These are phyloP conservation scores for Leucoma salicis DNA, from an alignment of 2,888 invertebrate genomes.

Conservation along the genomic window DNA sequence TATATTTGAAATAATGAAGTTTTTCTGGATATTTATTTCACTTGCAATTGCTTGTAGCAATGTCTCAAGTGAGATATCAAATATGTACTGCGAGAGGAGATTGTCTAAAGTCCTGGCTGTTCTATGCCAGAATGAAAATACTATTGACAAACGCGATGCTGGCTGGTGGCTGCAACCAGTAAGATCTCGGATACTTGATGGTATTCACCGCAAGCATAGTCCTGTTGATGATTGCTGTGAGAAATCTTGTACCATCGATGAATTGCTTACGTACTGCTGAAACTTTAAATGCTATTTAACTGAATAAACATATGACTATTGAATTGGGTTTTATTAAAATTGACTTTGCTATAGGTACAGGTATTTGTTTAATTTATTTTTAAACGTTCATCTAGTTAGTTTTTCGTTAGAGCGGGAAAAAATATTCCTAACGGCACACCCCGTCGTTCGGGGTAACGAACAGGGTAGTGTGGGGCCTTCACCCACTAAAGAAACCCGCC, in stretches of 20 bases:
- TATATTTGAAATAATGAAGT: background rate
- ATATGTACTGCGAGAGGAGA: slow-evolving; percentile 21
- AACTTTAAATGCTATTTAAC: no score
- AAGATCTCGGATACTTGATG: slow-evolving; percentile 9
- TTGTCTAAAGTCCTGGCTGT: slow-evolving; percentile 14
- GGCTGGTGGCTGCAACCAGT: slow-evolving; percentile 17
- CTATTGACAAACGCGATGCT: slow-evolving; percentile 13
- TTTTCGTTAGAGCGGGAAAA: no score
- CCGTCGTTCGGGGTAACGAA: no score
- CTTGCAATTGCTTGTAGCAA: background rate
- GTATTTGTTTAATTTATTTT: no score
- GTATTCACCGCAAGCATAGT: slow-evolving; percentile 23
- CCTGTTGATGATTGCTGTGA: slow-evolving; percentile 26
- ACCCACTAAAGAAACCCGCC: no score
- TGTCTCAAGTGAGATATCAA: slow-evolving; percentile 1
- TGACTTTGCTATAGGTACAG: no score
- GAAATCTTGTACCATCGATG: slow-evolving; percentile 3
- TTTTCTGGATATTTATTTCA: background rate
- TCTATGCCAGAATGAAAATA: slow-evolving; percentile 15
- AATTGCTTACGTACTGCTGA: slow-evolving; percentile 1
- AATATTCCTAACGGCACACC: no score
- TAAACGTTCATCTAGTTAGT: no score
- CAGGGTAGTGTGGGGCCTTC: no score
- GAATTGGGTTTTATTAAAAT: no score
- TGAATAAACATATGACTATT: no score